phyloP scores from a whole-genome alignment of 2,888 invertebrate species.

The Epirrita christyi region DNA sequence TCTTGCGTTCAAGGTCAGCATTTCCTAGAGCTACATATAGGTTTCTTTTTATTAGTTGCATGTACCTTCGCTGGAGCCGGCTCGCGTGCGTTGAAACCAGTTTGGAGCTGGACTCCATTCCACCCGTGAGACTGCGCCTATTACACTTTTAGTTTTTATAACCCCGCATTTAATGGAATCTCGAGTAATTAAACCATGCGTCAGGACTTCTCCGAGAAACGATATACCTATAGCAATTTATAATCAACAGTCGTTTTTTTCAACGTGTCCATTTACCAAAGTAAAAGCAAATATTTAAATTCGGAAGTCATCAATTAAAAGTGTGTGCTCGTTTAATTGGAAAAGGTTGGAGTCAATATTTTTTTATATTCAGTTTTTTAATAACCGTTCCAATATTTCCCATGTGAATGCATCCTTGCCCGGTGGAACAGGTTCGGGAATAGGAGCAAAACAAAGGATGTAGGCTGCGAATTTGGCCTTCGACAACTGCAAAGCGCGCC shows the following conservation, averaged over 20 bases:
- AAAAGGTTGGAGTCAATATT: slow-evolving; percentile 6
- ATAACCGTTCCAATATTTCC: slow-evolving; percentile 27
- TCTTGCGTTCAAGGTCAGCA: slow-evolving; percentile 81
- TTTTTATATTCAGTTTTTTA: slow-evolving; percentile 6
- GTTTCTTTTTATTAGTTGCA: slow-evolving; percentile 82
- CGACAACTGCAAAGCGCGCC: slow-evolving; percentile 80
- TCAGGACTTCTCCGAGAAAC: slow-evolving; percentile 43
- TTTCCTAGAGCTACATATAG: slow-evolving; percentile 84
- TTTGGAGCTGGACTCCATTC: slow-evolving; percentile 73
- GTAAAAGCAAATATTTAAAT: slow-evolving; percentile 24
- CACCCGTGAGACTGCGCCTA: slow-evolving; percentile 69
- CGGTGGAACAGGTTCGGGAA: slow-evolving; percentile 63
- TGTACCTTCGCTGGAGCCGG: slow-evolving; percentile 73
- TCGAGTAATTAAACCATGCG: slow-evolving; percentile 51
- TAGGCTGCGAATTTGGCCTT: slow-evolving; percentile 73
- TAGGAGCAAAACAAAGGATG: slow-evolving; percentile 70
- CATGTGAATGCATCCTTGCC: slow-evolving; percentile 53
- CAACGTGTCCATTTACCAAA: slow-evolving; percentile 14
- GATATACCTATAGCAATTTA: slow-evolving; percentile 38
- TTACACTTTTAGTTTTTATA: slow-evolving; percentile 67
- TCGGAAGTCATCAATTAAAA: slow-evolving; percentile 16
- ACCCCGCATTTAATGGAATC: slow-evolving; percentile 54
- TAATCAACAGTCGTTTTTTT: slow-evolving; percentile 30
- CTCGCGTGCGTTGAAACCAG: slow-evolving; percentile 82
- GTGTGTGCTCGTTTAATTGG: slow-evolving; percentile 3